Base-by-base conservation (phyloP, 1,140 invertebrate genomes). In the Leptopilina boulardi region DNA sequence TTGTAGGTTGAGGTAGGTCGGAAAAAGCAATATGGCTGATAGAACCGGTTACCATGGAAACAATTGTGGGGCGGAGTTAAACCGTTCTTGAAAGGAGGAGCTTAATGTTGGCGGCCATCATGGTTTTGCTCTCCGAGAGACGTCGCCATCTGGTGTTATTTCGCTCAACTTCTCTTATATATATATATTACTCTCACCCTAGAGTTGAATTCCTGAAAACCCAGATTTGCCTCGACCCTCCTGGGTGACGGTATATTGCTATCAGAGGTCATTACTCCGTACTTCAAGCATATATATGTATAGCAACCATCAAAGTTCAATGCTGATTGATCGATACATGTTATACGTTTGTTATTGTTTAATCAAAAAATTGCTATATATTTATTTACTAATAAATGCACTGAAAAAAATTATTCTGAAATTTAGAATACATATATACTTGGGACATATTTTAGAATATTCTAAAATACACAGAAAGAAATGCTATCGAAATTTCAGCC, bases 11-110 rank as follows among this genome's bases (percentile, higher is more conserved):
- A 83, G 88, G 88, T 83, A 89, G 87, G 88, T 89, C 87, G 79
- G 34, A 77, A 71, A n/a, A 30, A 59, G 21, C 83, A 90, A 89
- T 80, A 91, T 90, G 89, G 89, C 87, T 81, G 87, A 77, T 74
- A 34, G 10, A 13, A 6, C 1, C 5, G 30, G 88, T 90, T 84
- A 76, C 84, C 85, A 83, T 84, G 85, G 84, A 73, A 78, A 90
- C 88, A 9, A 19, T 73, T 70, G 75, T 70, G 76, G 83, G 88
- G 87, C 85, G 89, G 86, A 80, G 75, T 82, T 72, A 13, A 73
- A 19, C n/a, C 30, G 47, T 74, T 13, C 13, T 30, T 10, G 8
- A 26, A 83, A 71, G 88, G 88, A 81, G 87, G 86, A 76, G 86
- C 82, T 70, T 77, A 0, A 10, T 3, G 0, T 3, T 70, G 85